Conservation (phyloP, 2,113 vertebrate genomes). For the Macrotis lagotis region DNA sequence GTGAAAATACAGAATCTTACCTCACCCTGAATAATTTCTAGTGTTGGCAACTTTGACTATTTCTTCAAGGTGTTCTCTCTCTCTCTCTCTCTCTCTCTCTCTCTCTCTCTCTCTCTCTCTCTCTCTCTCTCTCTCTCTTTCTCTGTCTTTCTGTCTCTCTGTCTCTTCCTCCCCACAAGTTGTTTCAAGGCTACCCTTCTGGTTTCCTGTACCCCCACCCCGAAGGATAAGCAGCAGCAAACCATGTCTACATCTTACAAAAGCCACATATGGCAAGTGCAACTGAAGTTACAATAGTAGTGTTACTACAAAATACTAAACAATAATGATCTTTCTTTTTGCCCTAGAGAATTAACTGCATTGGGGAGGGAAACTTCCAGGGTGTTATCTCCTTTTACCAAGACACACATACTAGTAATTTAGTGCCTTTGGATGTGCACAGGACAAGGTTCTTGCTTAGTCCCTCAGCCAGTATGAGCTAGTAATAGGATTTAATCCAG, state of each 20-base stretch:
- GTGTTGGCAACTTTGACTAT: neutral
- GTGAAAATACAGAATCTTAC: neutral
- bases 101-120: too few species aligned
- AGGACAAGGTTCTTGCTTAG: neutral
- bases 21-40: neutral
- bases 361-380: neutral
- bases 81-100: too few species aligned
- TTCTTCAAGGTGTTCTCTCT: neutral
- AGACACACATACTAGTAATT: neutral
- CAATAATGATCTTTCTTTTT: neutral
- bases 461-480: neutral
- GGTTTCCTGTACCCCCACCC: neutral
- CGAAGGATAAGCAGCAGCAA: neutral
- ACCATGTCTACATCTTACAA: neutral
- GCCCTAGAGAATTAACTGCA: neutral
- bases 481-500: neutral
- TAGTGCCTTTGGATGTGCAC: neutral
- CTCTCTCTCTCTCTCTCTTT: too few species aligned
- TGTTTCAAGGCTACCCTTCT: neutral
- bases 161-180: too few species aligned
- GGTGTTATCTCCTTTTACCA: neutral
- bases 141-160: too few species aligned
- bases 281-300: neutral
- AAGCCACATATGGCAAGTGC: neutral
- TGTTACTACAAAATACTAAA: too few species aligned